These are phyloP conservation scores for Sparus aurata DNA, from an alignment of 2,797 vertebrate species.

Conservation along the genomic window DNA sequence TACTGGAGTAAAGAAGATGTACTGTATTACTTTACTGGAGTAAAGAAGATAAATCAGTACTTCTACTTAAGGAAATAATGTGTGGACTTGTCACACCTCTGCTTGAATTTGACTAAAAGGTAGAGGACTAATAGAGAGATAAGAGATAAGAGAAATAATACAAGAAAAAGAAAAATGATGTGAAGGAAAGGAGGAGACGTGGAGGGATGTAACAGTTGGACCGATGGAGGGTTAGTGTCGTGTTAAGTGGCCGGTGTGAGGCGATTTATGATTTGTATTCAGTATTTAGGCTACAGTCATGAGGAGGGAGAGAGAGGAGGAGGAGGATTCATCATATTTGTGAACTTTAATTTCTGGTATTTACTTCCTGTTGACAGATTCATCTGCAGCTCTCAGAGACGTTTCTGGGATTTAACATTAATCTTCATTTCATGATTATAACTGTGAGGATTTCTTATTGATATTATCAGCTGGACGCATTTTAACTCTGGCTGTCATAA, in stretches of 20 bases:
- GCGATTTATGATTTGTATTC: slow-evolving; percentile 71
- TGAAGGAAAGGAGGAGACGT: too few relatives aligned
- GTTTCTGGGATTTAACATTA: slow-evolving; percentile 28
- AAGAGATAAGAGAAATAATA: not conserved
- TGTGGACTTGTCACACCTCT: too few relatives aligned
- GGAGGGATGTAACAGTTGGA: not conserved
- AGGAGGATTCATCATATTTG: not conserved
- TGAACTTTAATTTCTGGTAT: not conserved
- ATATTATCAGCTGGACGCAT: slow-evolving; percentile 12
- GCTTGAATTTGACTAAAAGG: too few relatives aligned
- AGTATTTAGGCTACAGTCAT: slow-evolving; percentile 60
- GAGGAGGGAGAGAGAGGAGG: not conserved
- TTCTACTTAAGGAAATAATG: too few relatives aligned
- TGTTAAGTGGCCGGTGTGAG: slow-evolving; percentile 61
- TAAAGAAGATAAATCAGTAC: too few relatives aligned
- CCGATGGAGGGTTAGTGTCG: slow-evolving; percentile 22
- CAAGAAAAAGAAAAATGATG: not conserved
- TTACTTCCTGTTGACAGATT: slow-evolving; percentile 34
- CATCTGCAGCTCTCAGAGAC: slow-evolving; percentile 34
- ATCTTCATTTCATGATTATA: slow-evolving; percentile 38
- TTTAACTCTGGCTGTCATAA: too few relatives aligned
- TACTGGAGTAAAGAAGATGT: too few relatives aligned
- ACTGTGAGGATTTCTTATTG: not conserved
- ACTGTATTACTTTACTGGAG: too few relatives aligned
- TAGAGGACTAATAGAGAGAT: too few relatives aligned